Evolutionary conservation across 2,888 invertebrate genomes (phyloP), one percentile per base, ranked within the genome.

Genomic region (Congeria kusceri): DNA sequence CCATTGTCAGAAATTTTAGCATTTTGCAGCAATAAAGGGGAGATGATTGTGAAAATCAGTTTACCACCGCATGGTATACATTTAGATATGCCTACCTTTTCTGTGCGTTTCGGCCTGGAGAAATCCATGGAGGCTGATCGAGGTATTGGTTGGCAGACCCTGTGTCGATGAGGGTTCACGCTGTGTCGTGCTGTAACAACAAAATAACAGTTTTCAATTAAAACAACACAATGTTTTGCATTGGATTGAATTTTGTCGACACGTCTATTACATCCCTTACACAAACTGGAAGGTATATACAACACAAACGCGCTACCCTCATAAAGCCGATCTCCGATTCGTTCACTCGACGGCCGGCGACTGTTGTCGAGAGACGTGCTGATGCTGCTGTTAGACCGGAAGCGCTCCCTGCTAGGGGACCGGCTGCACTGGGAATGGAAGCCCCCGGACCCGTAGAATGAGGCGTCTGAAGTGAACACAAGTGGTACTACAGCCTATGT

Each of bases 161-260:
- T 39, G 32, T 75, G 75, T 1, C 75, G 75, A 9, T 44, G 28
- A 11, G 57, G 68, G 39, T 75, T 75, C 9, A 75, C 69, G 23
- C 68, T 68, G 46, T 46, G 27, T 25, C 64, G 62, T 5, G 63
- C 75, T 75, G 69, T 18, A 71, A 71, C 3, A 39, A n/a, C n/a
- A n/a, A n/a, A n/a, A n/a, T n/a, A n/a, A n/a, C n/a, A n/a, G n/a
- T n/a, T n/a, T n/a, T n/a, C n/a, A n/a, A n/a, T n/a, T n/a, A n/a
- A n/a, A n/a, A n/a, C n/a, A n/a, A n/a, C n/a, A n/a, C n/a, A n/a
- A n/a, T n/a, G n/a, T n/a, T n/a, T n/a, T n/a, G n/a, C n/a, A n/a
- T n/a, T n/a, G n/a, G n/a, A n/a, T n/a, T n/a, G n/a, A n/a, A n/a
- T n/a, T n/a, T n/a, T n/a, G n/a, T n/a, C n/a, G n/a, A n/a, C n/a